These are phyloP conservation scores for Apomyelois bistriatella DNA, from an alignment of 2,888 invertebrate genomes.

Conservation along the genomic window DNA sequence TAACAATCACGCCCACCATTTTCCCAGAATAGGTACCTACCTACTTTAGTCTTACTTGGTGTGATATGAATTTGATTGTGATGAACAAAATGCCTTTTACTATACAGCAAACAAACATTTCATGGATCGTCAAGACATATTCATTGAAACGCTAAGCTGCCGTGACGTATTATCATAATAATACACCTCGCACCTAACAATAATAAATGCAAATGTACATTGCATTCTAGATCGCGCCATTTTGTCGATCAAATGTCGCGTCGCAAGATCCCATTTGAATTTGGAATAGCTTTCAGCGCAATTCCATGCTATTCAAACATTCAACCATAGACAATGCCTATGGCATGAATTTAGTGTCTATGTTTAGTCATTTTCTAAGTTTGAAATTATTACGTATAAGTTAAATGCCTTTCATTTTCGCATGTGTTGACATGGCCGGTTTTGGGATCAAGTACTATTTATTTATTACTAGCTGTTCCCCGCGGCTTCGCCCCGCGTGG, in stretches of 20 bases:
- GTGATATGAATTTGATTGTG: too few species aligned
- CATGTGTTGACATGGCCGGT: too few species aligned
- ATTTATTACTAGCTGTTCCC: too few species aligned
- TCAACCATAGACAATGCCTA: neutral
- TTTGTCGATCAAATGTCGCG: constrained; percentile 27
- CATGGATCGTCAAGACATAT: neutral
- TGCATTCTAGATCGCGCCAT: constrained; percentile 27
- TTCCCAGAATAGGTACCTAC: too few species aligned
- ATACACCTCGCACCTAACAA: constrained; percentile 32
- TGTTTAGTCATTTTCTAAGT: too few species aligned
- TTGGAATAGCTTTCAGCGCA: neutral
- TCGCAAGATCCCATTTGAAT: constrained; percentile 29
- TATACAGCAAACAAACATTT: neutral
- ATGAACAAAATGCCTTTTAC: too few species aligned
- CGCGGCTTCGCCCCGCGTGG: too few species aligned
- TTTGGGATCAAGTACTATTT: too few species aligned
- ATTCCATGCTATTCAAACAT: neutral
- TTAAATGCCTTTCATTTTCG: too few species aligned
- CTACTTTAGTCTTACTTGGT: too few species aligned
- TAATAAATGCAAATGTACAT: constrained; percentile 44
- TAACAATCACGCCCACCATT: too few species aligned
- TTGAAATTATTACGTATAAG: too few species aligned
- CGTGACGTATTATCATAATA: constrained; percentile 37
- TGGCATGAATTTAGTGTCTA: neutral
- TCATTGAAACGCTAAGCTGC: neutral